These are phyloP conservation scores for Bryconaethiops microstoma DNA, from an alignment of 2,797 vertebrate species.

Conservation along the genomic window DNA sequence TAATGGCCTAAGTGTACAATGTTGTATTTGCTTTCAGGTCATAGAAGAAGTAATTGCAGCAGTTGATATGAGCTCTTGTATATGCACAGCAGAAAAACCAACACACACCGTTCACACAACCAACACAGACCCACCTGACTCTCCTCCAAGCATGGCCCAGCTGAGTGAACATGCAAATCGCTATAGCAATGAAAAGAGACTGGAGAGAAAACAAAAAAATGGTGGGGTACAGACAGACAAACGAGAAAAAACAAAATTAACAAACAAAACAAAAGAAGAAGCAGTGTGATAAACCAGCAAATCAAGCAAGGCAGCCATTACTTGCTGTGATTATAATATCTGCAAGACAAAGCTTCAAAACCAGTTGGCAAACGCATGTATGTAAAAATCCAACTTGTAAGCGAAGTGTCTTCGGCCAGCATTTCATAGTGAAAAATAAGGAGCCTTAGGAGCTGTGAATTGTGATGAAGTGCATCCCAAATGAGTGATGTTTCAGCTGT, in stretches of 20 bases:
- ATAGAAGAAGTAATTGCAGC: background rate
- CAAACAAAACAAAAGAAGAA: conserved; percentile 63
- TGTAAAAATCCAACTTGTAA: conserved; percentile 59
- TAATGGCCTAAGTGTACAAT: background rate
- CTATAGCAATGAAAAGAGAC: conserved; percentile 86
- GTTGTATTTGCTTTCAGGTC: background rate
- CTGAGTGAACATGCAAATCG: conserved; percentile 81
- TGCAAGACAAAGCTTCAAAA: conserved; percentile 68
- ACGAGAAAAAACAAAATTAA: conserved; percentile 53
- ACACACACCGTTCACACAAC: conserved; percentile 34
- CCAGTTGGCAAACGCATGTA: conserved; percentile 64
- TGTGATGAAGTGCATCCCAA: conserved; percentile 1
- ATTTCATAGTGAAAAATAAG: conserved; percentile 2
- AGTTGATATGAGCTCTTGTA: background rate
- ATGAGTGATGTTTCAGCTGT: conserved; percentile 10
- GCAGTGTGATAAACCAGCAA: conserved; percentile 59
- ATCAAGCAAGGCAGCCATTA: conserved; percentile 72
- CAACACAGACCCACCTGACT: conserved; percentile 81
- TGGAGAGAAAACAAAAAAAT: conserved; percentile 82
- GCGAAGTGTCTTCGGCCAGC: background rate
- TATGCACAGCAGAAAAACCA: conserved; percentile 39
- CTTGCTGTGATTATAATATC: conserved; percentile 67
- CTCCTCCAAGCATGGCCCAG: conserved; percentile 77
- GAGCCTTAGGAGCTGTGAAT: background rate
- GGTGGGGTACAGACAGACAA: conserved; percentile 74